Evolutionary conservation across 2,888 invertebrate species (phyloP).

Genomic region (Cephalotes varians): DNA sequence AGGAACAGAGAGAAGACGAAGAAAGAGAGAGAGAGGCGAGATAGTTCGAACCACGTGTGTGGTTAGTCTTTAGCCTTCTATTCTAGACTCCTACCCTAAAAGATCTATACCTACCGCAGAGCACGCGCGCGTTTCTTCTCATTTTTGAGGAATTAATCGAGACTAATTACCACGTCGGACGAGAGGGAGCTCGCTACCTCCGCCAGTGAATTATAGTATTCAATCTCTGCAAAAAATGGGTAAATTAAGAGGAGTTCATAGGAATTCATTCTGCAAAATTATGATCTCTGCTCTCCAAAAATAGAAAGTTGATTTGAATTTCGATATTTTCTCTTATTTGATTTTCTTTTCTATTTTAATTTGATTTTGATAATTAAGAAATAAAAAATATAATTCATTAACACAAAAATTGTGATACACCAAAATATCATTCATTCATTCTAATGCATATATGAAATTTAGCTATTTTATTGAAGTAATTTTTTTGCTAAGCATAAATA

Average conservation of each 20-base stretch:
- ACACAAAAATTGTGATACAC: neutral
- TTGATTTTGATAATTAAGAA: neutral
- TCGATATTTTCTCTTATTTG: neutral
- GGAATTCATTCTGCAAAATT: constrained; percentile 30
- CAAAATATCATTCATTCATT: neutral
- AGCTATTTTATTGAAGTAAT: neutral
- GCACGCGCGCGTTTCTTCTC: constrained; percentile 75
- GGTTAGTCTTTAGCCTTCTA: constrained; percentile 75
- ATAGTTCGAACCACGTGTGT: constrained; percentile 65
- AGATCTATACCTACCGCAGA: constrained; percentile 81
- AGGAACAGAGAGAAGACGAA: constrained; percentile 17
- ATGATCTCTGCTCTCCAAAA: neutral
- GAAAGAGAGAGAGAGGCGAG: constrained; percentile 23
- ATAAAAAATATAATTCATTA: neutral
- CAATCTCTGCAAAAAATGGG: constrained; percentile 49
- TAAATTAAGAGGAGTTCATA: neutral
- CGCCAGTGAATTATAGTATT: constrained; percentile 70
- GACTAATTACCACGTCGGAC: constrained; percentile 78
- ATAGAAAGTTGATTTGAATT: neutral
- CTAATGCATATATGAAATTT: neutral
- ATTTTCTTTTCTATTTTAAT: neutral
- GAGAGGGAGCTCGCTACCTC: constrained; percentile 58
- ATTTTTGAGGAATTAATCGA: constrained; percentile 80
- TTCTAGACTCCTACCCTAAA: constrained; percentile 67
- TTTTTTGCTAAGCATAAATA: neutral